Evolutionary conservation across 2,113 vertebrate species (phyloP).

Genomic region (Callocephalon fimbriatum): DNA sequence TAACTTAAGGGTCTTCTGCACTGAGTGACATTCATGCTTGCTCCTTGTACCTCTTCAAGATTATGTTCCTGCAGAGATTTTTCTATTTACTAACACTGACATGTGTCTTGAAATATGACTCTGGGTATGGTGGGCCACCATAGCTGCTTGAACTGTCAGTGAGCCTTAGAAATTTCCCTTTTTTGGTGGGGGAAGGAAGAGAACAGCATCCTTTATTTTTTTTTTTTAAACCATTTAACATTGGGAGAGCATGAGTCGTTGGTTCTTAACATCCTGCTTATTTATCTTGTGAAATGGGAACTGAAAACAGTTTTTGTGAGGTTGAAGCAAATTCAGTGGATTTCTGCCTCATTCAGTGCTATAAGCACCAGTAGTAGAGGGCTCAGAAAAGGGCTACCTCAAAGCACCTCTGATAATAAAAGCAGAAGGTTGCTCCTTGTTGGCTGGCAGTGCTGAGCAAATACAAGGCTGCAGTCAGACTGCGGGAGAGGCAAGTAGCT

Average conservation of each 20-base stretch:
- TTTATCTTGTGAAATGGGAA: not conserved
- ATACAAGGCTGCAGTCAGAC: not conserved
- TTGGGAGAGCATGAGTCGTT: accelerated
- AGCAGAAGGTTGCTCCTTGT: not conserved
- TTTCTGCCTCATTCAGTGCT: not conserved
- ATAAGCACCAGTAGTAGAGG: not conserved
- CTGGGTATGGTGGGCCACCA: not conserved
- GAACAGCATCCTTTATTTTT: not conserved
- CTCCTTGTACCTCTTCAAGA: not conserved
- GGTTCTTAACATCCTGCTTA: not conserved
- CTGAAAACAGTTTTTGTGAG: not conserved
- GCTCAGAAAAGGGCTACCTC: not conserved
- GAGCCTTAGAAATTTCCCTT: not conserved
- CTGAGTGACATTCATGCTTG: not conserved
- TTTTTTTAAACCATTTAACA: not conserved
- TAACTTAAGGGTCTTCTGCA: not conserved
- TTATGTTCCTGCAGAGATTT: not conserved
- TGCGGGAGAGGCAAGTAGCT: not conserved
- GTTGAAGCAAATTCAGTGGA: not conserved
- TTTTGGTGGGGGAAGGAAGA: not conserved
- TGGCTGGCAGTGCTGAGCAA: not conserved
- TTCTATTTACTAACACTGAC: not conserved
- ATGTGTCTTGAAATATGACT: not conserved
- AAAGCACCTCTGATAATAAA: not conserved
- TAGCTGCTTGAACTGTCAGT: not conserved